Evolutionary conservation across 2,888 invertebrate species (phyloP), one percentile per base, ranked within the genome.

Genomic region (Mayetiola destructor): DNA sequence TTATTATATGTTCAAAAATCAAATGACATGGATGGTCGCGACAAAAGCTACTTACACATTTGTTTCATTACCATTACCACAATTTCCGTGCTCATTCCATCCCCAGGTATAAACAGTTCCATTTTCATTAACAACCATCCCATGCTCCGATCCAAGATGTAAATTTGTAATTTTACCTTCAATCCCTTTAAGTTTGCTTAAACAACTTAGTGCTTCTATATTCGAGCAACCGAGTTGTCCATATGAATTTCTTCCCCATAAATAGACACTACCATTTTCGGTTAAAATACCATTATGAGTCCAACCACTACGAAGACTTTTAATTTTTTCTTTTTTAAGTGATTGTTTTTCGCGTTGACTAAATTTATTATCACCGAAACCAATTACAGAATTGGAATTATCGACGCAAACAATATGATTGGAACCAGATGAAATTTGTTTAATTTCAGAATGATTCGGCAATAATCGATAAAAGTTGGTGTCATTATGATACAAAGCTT

Each of bases 21-120:
- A n/a, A n/a, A n/a, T n/a, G 39, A 18, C 2, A 39, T 16, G 16
- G 18, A 39, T 4, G 12, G 20, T 39, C 5, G 23, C 32, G 14
- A 1, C 8, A 16, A 16, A 53, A 27, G 6, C 12, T 39, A 59
- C 68, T 66, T 64, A 73, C 72, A 71, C 36, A 64, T 72, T 73
- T 23, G 69, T 68, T 0, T 66, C 66, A 0, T 64, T 61, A 57
- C 80, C 80, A 62, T 80, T 82, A 57, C 89, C 90, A 64, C 89
- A 89, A 68, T 85, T 89, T 37, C 85, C 86, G 72, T 90, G 90
- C 66, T 91, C 90, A 71, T 91, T 90, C 90, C 90, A 91, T 1
- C 90, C 90, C 89, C 90, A 91, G 20, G 84, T 79, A 66, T 80
- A 82, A 6, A 89, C 67, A 55, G 77, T 75, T 32, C 82, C 81